Conservation (phyloP, 1,140 invertebrate species). For the Drosophila lacertosa region DNA sequence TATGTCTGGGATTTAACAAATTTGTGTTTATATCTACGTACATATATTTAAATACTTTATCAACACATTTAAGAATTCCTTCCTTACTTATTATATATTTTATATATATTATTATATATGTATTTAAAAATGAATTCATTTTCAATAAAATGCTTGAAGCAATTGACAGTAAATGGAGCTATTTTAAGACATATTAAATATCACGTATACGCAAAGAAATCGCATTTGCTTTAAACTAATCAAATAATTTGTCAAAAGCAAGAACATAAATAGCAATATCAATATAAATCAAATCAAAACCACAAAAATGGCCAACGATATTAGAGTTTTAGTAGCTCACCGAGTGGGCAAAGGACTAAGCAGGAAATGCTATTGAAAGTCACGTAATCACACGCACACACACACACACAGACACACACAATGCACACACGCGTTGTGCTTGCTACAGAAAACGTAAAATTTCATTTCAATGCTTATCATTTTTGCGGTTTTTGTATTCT, state of each 20-base stretch:
- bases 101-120: no score
- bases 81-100: no score
- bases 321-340: constrained; percentile 46
- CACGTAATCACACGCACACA: constrained; percentile 66
- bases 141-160: no score
- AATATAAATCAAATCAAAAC: constrained; percentile 73
- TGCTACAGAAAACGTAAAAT: constrained; percentile 62
- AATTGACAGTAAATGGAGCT: no score
- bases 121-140: not conserved
- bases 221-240: constrained; percentile 31
- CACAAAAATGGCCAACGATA: constrained; percentile 53
- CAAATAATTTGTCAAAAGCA: constrained; percentile 57
- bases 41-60: not conserved
- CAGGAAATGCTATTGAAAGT: constrained; percentile 77
- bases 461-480: constrained; percentile 79
- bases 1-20: not conserved
- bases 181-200: not conserved
- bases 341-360: constrained; percentile 52
- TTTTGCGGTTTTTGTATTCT: constrained; percentile 55
- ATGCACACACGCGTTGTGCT: constrained; percentile 22
- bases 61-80: no score
- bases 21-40: not conserved
- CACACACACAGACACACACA: constrained; percentile 27
- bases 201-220: not conserved
- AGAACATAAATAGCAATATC: constrained; percentile 57